A percentile compares a stretch with the other conserved stretches of the same genome.
Evolutionary conservation across 2,113 vertebrate genomes (phyloP).

Genomic region (Rhodinocichla rosea): DNA sequence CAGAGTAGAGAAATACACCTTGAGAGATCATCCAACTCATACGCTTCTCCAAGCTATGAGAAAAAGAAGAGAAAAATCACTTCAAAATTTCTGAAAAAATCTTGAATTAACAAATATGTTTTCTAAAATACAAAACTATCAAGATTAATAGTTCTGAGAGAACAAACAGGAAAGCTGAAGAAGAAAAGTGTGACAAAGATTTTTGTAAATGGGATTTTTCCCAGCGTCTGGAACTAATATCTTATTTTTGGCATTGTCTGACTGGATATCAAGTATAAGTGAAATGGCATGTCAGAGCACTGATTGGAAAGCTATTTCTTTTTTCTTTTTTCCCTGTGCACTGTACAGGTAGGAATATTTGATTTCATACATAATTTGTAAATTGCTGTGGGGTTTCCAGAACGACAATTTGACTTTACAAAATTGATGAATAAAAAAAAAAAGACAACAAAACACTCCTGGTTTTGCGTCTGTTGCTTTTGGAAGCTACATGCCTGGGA

Average conservation of each 20-base stretch:
- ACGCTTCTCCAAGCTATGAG: background rate
- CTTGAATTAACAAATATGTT: background rate
- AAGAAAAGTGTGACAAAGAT: background rate
- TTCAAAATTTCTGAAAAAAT: background rate
- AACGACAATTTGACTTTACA: background rate
- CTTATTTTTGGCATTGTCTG: background rate
- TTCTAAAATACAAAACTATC: background rate
- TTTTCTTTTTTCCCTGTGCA: background rate
- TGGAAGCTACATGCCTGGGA: background rate
- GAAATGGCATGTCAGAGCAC: background rate
- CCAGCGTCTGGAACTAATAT: background rate
- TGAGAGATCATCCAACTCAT: background rate
- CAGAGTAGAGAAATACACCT: background rate
- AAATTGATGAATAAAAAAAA: constrained; percentile 10
- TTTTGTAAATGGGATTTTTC: background rate
- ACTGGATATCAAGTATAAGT: background rate
- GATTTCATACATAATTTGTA: constrained; percentile 14
- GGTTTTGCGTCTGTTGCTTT: background rate
- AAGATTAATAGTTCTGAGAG: background rate
- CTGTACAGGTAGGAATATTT: background rate
- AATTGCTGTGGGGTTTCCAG: constrained; percentile 4
- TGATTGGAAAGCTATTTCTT: background rate
- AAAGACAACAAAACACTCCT: background rate
- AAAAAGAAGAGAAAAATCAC: background rate
- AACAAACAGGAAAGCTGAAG: background rate